These are phyloP conservation scores for Drosophila repletoides DNA, from an alignment of 1,140 invertebrate genomes.

Conservation along the genomic window DNA sequence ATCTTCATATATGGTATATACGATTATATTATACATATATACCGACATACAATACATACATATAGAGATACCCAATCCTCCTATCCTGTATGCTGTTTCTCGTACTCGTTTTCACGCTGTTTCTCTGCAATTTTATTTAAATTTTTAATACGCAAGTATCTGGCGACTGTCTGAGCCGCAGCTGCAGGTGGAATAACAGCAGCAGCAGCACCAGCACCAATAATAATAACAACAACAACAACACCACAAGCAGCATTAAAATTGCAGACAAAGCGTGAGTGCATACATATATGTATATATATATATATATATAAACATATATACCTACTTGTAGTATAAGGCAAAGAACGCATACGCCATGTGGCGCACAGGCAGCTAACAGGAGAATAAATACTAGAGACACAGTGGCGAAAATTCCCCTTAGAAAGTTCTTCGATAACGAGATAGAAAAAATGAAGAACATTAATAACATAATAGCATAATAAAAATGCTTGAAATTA, in stretches of 20 bases:
- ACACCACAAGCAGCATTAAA: constrained; percentile 52
- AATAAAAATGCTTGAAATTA: too few species aligned
- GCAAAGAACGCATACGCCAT: constrained; percentile 76
- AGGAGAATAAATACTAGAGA: too few species aligned
- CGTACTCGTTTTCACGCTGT: constrained; percentile 10
- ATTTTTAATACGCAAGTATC: constrained; percentile 77
- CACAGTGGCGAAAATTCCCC: too few species aligned
- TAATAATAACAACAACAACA: constrained; percentile 22
- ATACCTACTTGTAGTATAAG: too few species aligned
- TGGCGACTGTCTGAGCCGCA: constrained; percentile 53
- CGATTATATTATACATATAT: constrained; percentile 12
- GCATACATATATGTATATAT: constrained; percentile 28
- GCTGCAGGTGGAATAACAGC: constrained; percentile 65
- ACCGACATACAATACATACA: too few species aligned
- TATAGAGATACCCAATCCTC: constrained; percentile 7
- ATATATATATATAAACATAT: constrained; percentile 34
- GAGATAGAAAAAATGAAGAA: too few species aligned
- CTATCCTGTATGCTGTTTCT: constrained; percentile 7
- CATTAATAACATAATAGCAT: too few species aligned
- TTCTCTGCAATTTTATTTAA: constrained; percentile 66
- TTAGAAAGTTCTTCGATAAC: too few species aligned
- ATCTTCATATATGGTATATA: not conserved
- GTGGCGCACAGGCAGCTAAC: constrained; percentile 38
- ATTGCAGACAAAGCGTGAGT: constrained; percentile 65
- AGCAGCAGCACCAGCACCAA: constrained; percentile 11